Base-by-base conservation (phyloP, 2,888 invertebrate species). In the Periphyllus acericola region DNA sequence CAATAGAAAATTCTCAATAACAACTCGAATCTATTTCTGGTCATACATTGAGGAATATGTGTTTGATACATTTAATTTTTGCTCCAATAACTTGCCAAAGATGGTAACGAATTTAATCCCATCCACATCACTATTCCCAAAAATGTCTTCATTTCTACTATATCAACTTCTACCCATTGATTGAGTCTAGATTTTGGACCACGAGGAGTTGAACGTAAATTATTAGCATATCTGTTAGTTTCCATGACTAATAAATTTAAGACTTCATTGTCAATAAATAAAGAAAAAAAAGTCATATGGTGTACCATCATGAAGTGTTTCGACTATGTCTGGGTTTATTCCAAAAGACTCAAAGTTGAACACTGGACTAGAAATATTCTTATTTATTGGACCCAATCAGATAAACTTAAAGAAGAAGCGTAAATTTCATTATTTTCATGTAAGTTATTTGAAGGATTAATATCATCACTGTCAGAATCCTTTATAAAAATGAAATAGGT, bases 91-190 rank as follows among this genome's bases (percentile, higher is more conserved):
- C 55, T 55, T 55, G 55, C 55, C 19, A 55, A 55, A 55, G 5
- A 55, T 55, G 5, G 8, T 46, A 91, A 89, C 88, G 90, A 90
- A 68, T 90, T 90, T 74, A 91, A 68, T 60, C 90, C 91, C 90
- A 91, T 91, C 81, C 89, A 91, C 81, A 91, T 80, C 82, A 91
- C 89, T 8, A 91, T 88, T 2, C 90, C 90, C 89, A 91, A 90
- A 89, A 90, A 90, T 11, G 86, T 74, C 90, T 90, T 90, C 17
- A 91, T 90, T 87, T 91, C 90, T 19, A 32, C 46, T 66, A 89
- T 9, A 88, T 90, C 90, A 46, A 90, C 91, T 55, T 89, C 89
- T 34, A 81, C 29, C 90, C 91, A 91, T 72, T 72, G 29, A 72
- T 32, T 72, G 25, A 72, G 72, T 72, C 17, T 72, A 32, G 72